Conservation (phyloP, 2,888 invertebrate genomes). For the Drosophila emarginata region DNA sequence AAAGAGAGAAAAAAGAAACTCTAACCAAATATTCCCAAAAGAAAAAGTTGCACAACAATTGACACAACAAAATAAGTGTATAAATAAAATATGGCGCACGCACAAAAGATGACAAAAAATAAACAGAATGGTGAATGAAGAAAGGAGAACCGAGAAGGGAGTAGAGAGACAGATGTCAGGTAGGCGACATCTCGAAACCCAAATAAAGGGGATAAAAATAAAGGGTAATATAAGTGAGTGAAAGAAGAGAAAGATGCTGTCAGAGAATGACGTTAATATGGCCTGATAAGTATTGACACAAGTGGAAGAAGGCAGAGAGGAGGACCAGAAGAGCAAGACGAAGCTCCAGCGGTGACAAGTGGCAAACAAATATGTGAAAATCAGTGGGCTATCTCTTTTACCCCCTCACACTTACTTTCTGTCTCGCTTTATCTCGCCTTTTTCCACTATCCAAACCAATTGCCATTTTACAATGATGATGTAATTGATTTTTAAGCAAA, state of each 20-base stretch:
- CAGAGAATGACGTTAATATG: constrained; percentile 66
- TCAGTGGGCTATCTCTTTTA: constrained; percentile 11
- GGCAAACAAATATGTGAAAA: constrained; percentile 35
- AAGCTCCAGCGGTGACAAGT: constrained; percentile 20
- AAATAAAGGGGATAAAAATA: constrained; percentile 12
- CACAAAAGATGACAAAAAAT: constrained; percentile 48
- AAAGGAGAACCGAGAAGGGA: constrained; percentile 50
- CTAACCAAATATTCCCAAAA: constrained; percentile 8
- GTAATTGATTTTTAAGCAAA: constrained; percentile 77
- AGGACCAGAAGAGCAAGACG: constrained; percentile 12
- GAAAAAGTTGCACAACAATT: constrained; percentile 66
- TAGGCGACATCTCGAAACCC: neutral
- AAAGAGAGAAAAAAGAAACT: neutral
- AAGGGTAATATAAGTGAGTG: constrained; percentile 31
- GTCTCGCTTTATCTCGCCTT: neutral
- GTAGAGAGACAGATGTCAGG: constrained; percentile 57
- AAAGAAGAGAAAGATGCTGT: constrained; percentile 19
- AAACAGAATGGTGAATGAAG: constrained; percentile 45
- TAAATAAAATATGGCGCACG: constrained; percentile 73
- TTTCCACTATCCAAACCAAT: constrained; percentile 41
- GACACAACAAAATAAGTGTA: constrained; percentile 60
- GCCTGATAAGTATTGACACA: constrained; percentile 69
- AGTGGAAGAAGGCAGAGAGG: constrained; percentile 35
- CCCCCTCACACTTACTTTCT: neutral
- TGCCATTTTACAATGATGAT: constrained; percentile 76